Percentiles rank a stretch among this genome's conserved stretches.
phyloP scores from a whole-genome alignment of 2,888 invertebrate species.

The Linyphia triangularis region DNA sequence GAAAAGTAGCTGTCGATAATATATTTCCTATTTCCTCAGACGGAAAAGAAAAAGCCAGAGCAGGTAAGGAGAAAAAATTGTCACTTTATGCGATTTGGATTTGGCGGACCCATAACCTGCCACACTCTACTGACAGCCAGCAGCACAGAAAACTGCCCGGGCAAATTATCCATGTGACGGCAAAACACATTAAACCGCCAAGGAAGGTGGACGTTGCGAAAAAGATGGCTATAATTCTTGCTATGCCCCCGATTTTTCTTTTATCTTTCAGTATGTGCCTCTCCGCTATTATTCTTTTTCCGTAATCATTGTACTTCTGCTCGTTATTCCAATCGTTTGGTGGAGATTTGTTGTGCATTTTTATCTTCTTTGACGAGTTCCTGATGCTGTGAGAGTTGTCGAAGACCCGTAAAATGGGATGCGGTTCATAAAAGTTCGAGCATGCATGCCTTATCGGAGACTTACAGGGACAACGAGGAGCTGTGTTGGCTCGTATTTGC shows the following conservation, averaged over 20 bases:
- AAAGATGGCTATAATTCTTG: conserved; percentile 58
- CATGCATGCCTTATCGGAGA: conserved; percentile 1
- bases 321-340: conserved; percentile 39
- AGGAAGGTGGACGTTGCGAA: conserved; percentile 33
- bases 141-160: conserved; percentile 45
- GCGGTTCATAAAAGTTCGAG: neutral
- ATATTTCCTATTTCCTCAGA: conserved; percentile 48
- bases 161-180: conserved; percentile 68
- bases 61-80: conserved; percentile 18
- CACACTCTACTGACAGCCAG: conserved; percentile 49
- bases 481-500: neutral
- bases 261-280: neutral
- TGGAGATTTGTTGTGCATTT: conserved; percentile 15
- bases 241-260: neutral
- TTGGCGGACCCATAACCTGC: conserved; percentile 47
- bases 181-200: conserved; percentile 65
- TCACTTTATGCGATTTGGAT: conserved; percentile 65
- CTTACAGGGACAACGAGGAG: neutral
- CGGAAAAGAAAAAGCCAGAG: neutral
- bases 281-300: neutral
- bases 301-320: conserved; percentile 11
- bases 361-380: conserved; percentile 20
- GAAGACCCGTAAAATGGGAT: conserved; percentile 1
- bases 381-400: neutral
- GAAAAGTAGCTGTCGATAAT: conserved; percentile 49